A percentile compares a stretch with the other conserved stretches of the same genome.
Conservation (phyloP, 2,888 invertebrate species). For the Neoaliturus tenellus region DNA sequence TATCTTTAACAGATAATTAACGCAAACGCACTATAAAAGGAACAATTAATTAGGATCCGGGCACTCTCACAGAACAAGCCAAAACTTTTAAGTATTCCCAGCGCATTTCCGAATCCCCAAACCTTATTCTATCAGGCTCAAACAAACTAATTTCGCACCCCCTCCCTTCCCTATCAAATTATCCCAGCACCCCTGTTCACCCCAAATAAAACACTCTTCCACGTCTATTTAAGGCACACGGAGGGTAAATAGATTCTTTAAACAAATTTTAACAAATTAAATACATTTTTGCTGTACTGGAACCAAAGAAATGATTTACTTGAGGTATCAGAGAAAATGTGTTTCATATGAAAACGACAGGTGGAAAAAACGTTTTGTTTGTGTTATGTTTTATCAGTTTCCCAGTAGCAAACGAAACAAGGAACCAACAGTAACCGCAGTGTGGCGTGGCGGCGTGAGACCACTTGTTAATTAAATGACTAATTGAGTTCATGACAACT, state of each 20-base stretch:
- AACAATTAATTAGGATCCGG: too few relatives aligned
- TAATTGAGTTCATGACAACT: conserved; percentile 5
- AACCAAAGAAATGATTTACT: too few relatives aligned
- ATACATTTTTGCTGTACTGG: too few relatives aligned
- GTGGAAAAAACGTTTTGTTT: too few relatives aligned
- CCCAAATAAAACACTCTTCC: background rate
- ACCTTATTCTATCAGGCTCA: background rate
- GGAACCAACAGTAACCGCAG: background rate
- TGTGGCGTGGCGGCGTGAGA: background rate
- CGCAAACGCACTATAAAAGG: too few relatives aligned
- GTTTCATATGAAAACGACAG: too few relatives aligned
- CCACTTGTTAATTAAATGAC: conserved; percentile 6
- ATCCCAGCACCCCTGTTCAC: background rate
- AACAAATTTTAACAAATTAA: too few relatives aligned
- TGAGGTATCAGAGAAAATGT: too few relatives aligned
- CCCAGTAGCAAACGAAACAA: background rate
- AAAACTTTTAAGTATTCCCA: background rate
- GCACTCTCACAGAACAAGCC: too few relatives aligned
- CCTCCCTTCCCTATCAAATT: conserved; percentile 1
- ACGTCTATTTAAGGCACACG: background rate
- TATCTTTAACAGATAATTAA: too few relatives aligned
- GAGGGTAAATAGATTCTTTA: background rate
- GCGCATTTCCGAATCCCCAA: background rate
- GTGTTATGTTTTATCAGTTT: too few relatives aligned
- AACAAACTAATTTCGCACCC: conserved; percentile 27